These are phyloP conservation scores for Belgica antarctica DNA, from an alignment of 2,888 invertebrate genomes.

Conservation along the genomic window DNA sequence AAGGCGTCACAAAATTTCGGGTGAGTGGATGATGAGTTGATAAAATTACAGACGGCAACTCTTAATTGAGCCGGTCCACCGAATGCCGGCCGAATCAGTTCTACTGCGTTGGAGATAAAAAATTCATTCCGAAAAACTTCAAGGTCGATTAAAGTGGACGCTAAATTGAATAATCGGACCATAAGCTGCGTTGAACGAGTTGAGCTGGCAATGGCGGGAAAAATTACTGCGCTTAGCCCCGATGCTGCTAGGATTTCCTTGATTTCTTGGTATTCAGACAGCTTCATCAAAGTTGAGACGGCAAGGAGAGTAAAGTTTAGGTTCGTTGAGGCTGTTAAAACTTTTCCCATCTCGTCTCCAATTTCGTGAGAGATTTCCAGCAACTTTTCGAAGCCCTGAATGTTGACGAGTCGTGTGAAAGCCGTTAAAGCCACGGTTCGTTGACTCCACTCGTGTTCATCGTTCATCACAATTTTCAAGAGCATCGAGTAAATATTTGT, in stretches of 20 bases:
- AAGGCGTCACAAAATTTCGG: background rate
- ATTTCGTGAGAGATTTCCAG: background rate
- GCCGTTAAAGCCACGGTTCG: background rate
- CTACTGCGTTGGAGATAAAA: no score
- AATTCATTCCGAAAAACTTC: background rate
- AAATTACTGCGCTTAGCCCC: background rate
- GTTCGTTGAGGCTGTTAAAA: background rate
- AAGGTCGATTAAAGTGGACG: conserved; percentile 10
- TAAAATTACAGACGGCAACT: conserved; percentile 12
- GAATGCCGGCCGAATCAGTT: no score
- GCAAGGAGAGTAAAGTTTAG: background rate
- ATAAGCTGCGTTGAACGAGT: conserved; percentile 12
- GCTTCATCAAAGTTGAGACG: conserved; percentile 14
- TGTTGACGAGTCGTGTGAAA: conserved; percentile 22
- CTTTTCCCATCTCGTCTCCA: background rate
- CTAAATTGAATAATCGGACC: conserved; percentile 11
- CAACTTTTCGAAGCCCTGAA: background rate
- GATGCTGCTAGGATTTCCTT: conserved; percentile 4
- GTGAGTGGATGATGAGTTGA: background rate
- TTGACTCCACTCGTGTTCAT: background rate
- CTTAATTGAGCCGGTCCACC: background rate
- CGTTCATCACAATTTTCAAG: background rate
- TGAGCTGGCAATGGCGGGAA: background rate
- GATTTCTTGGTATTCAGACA: background rate
- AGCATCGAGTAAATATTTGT: conserved; percentile 23